Percentiles rank a stretch among this genome's conserved stretches.
These are phyloP conservation scores for Pinna nobilis DNA, from an alignment of 1,140 invertebrate genomes.

Conservation along the genomic window DNA sequence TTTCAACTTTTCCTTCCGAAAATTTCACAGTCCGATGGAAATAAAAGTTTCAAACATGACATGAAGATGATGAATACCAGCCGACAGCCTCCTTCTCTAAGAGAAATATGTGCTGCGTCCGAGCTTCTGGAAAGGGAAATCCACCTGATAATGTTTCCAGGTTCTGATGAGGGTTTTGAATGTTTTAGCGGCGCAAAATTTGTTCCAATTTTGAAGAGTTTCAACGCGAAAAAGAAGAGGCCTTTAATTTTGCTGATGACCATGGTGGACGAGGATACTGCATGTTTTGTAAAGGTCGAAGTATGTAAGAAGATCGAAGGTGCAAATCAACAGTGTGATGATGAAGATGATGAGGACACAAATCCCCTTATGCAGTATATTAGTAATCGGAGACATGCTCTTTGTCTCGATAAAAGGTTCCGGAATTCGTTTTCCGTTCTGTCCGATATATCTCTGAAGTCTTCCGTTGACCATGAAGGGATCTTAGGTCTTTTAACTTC, in stretches of 20 bases:
- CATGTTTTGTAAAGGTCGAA: no score
- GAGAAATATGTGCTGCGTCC: neutral
- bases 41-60: neutral
- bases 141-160: neutral
- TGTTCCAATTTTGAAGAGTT: neutral
- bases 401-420: constrained; percentile 9
- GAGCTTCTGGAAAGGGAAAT: neutral
- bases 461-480: neutral
- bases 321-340: neutral
- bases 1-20: neutral
- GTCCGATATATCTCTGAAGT: neutral
- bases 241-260: neutral
- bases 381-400: neutral
- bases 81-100: neutral
- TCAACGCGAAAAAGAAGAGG: no score
- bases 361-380: no score
- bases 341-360: no score
- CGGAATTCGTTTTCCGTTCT: neutral
- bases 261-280: neutral
- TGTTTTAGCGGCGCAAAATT: neutral
- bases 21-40: neutral
- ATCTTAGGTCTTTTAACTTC: neutral
- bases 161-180: no score
- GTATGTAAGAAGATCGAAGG: neutral
- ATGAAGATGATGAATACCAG: neutral